Evolutionary conservation across 2,113 vertebrate genomes (phyloP).

Genomic region (Alectura lathami): DNA sequence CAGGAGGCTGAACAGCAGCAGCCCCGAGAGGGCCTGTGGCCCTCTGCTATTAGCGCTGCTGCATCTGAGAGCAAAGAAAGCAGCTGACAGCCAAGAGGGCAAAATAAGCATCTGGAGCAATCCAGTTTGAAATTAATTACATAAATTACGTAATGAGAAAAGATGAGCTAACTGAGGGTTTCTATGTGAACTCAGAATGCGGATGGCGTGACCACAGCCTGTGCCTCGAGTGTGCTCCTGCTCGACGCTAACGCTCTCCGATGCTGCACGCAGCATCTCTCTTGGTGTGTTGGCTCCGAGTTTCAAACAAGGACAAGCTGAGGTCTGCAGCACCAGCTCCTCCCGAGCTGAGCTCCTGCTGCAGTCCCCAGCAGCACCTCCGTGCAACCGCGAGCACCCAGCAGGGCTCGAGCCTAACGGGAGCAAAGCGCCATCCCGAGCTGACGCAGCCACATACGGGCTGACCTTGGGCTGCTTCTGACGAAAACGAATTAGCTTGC

Average conservation of each 20-base stretch:
- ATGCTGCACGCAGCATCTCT: neutral
- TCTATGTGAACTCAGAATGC: neutral
- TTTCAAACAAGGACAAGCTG: neutral
- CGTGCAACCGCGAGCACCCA: neutral
- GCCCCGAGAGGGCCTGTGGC: rapidly evolving
- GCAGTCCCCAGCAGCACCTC: neutral
- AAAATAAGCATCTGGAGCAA: constrained; percentile 28
- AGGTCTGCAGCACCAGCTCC: neutral
- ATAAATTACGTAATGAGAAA: constrained; percentile 11
- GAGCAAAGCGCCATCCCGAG: constrained; percentile 4
- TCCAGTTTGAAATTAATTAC: constrained; percentile 25
- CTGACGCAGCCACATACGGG: neutral
- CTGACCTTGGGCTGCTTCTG: constrained; percentile 71
- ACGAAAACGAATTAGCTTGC: constrained; percentile 61
- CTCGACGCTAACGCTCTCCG: neutral
- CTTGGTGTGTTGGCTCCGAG: neutral
- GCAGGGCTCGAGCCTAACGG: neutral
- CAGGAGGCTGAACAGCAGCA: neutral
- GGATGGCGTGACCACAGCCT: neutral
- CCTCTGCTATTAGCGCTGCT: neutral
- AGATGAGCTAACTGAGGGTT: constrained; percentile 15
- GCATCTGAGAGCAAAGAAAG: neutral
- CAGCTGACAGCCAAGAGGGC: neutral
- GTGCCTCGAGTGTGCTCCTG: neutral
- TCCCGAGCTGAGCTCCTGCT: neutral